Base-by-base conservation (phyloP, 1,140 invertebrate species). In the Aporrectodea caliginosa region DNA sequence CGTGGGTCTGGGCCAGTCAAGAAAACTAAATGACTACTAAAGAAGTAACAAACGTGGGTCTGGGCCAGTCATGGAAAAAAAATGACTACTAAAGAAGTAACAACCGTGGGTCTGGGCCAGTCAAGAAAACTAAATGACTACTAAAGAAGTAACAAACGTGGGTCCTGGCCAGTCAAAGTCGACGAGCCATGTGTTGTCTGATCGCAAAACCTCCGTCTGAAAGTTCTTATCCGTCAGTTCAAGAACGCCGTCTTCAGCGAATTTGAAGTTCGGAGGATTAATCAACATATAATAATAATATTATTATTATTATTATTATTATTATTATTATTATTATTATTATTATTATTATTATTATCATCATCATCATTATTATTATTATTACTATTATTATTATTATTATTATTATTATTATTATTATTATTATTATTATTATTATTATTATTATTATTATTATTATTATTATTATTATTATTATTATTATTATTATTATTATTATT, bases 311-410 rank as follows among this genome's bases (percentile, higher is more conserved):
- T 68, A 68, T 68, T 68, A 68, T 68, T 68, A 68, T 68, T 68
- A 68, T 68, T 68, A 68, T 68, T 68, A 68, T 68, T 68, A 68
- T 68, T 68, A 68, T 68, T 68, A 68, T 68, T 68, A 68, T 68
- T 68, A 68, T 68, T 68, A 68, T 68, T 68, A 68, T 68, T 68
- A 68, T 68, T 68, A 68, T 68, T 68, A 68, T 68, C n/a, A 68
- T 68, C n/a, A 68, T 68, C n/a, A 68, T 68, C n/a, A 68, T 68
- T 68, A 68, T 68, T 68, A 68, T 68, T 68, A 68, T 68, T 68
- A 68, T 68, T 68, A 68, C n/a, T 68, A 68, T 68, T 68, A 68
- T 68, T 68, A 68, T 68, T 68, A n/a, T 68, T 68, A n/a, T 68
- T 68, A n/a, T 68, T 68, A n/a, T 68, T 68, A n/a, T n/a, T 68